Evolutionary conservation across 1,140 invertebrate genomes (phyloP).

Genomic region (Palaemon carinicauda): DNA sequence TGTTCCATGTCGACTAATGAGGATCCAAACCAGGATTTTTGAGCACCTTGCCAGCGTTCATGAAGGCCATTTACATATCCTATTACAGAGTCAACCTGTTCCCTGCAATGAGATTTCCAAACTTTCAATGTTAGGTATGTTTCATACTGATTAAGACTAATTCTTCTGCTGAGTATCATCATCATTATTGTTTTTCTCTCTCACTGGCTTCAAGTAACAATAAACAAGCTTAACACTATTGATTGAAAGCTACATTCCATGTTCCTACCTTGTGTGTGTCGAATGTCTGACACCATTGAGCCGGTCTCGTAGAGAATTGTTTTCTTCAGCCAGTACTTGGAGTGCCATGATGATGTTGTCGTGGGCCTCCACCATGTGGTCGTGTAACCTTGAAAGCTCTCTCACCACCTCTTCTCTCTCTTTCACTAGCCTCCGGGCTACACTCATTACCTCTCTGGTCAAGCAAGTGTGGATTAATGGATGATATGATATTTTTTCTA

Average conservation of each 20-base stretch:
- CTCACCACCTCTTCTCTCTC: conserved; percentile 62
- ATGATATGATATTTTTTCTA: background rate
- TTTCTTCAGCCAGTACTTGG: conserved; percentile 59
- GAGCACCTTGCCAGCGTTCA: conserved; percentile 60
- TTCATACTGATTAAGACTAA: background rate
- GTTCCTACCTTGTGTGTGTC: conserved; percentile 49
- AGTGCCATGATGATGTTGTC: conserved; percentile 60
- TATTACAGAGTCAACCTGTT: conserved; percentile 59
- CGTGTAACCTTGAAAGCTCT: conserved; percentile 61
- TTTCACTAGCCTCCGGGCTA: conserved; percentile 61
- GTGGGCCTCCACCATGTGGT: conserved; percentile 60
- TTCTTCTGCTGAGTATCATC: background rate
- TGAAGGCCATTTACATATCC: conserved; percentile 60
- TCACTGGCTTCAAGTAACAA: too few species aligned
- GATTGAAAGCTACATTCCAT: too few species aligned
- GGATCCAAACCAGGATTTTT: conserved; percentile 61
- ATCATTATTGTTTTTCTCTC: background rate
- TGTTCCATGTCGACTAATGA: conserved; percentile 61
- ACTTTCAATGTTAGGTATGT: background rate
- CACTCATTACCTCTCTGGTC: conserved; percentile 61
- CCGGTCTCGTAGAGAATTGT: conserved; percentile 54
- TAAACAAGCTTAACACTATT: too few species aligned
- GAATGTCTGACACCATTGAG: conserved; percentile 56
- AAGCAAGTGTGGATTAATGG: background rate
- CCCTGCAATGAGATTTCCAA: conserved; percentile 37